Evolutionary conservation across 2,797 vertebrate species (phyloP), one percentile per base, ranked within the genome.

Genomic region (Psittacula echo): DNA sequence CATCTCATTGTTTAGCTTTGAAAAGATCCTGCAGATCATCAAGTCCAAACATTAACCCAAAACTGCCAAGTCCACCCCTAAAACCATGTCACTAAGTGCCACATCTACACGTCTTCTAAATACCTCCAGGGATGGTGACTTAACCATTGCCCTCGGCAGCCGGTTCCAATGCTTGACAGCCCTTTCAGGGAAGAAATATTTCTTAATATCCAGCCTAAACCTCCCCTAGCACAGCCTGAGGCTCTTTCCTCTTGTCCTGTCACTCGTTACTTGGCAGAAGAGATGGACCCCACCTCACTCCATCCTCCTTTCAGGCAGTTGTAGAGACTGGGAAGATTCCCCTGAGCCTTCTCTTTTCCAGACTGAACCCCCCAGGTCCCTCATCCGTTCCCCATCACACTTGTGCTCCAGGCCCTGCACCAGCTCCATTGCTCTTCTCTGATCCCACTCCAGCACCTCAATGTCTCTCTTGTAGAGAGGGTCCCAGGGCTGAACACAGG

Each of bases 391-490:
- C 56, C 27, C 4, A 6, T 18, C 7, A 20, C 7, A 17, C 1
- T 7, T 48, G 5, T 11, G 5, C 8, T 60, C 27, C 32, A 87
- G 60, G 4, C 6, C 7, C 13, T 53, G 30, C 32, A 13, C 5
- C 41, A 45, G 8, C 1, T 45, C 13, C 1, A 0, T 3, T 88
- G 18, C 14, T 17, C 32, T 60, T 6, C 48, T 54, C 20, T 77
- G 44, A 11, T 22, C n/a, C 8, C 0, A 0, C 21, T 72, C 9
- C 10, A 80, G 7, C 24, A 1, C 13, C 68, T 39, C 47, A 15
- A 7, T 20, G 47, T 13, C 34, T 8, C 39, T 54, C 16, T 23
- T 48, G 21, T 0, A 9, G 13, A 7, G 7, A 72, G 21, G 3
- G 26, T 3, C 3, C 24, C 29, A 58, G 3, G 61, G 4, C 42